Evolutionary conservation across 2,113 vertebrate genomes (phyloP).

Genomic region (Amblyopsis rosae): DNA sequence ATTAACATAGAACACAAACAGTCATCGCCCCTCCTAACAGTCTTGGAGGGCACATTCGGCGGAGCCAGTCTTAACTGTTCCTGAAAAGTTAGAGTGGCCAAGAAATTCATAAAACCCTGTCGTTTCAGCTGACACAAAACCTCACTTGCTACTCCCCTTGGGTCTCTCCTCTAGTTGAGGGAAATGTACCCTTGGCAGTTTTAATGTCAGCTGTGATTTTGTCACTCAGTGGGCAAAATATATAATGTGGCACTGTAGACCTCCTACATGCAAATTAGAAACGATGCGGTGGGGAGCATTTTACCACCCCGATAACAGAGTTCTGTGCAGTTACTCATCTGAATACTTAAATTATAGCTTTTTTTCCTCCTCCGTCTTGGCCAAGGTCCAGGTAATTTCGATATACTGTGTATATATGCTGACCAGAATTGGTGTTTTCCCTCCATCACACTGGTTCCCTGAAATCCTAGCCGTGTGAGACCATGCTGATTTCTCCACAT

Average conservation of each 20-base stretch:
- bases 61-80: conserved; percentile 34
- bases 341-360: too few species aligned
- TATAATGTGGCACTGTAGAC: conserved; percentile 37
- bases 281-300: conserved; percentile 10
- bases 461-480: too few species aligned
- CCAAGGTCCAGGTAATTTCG: too few species aligned
- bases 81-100: conserved; percentile 62
- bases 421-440: too few species aligned
- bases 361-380: too few species aligned
- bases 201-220: conserved; percentile 71
- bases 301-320: neutral
- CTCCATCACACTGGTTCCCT: too few species aligned
- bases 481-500: too few species aligned
- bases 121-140: conserved; percentile 54
- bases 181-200: conserved; percentile 69
- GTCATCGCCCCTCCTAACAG: conserved; percentile 22
- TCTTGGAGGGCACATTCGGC: neutral
- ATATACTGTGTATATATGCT: too few species aligned
- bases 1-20: conserved; percentile 56
- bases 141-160: conserved; percentile 51
- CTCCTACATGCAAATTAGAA: conserved; percentile 48
- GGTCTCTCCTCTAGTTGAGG: conserved; percentile 59
- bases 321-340: too few species aligned
- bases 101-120: conserved; percentile 68
- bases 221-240: conserved; percentile 66